Evolutionary conservation across 2,797 vertebrate species (phyloP), one percentile per base, ranked within the genome.

Genomic region (Crenichthys baileyi): DNA sequence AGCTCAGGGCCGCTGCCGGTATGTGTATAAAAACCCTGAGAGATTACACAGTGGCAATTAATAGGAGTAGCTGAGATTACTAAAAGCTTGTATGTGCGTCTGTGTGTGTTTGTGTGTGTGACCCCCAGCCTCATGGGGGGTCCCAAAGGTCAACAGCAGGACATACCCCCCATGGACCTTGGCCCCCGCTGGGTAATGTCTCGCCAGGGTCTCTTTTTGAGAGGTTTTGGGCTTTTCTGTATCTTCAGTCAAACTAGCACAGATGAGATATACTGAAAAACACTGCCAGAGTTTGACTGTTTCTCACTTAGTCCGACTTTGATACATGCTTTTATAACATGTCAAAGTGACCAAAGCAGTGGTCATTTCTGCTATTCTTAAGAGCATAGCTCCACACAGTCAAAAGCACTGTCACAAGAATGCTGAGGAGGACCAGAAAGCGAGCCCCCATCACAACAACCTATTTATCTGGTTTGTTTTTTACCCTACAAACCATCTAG

Each of bases 1-100:
- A 88, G 87, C 81, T 85, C 83, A 82, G 63, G 78, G 65, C 76
- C 76, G 73, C 85, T 82, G 79, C 73, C 80, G 77, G 89, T 88
- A 88, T 85, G 90, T 93, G 92, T 86, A 90, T 86, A 90, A 92
- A 93, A 90, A 93, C 85, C 91, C 83, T 78, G 55, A 68, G 83
- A 91, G 94, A 94, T 94, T 92, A 94, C 68, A 83, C 79, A 82
- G 85, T 82, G 79, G 87, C 90, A 90, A 95, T 95, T 95, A 93
- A 94, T 93, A 94, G 81, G 87, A 94, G 93, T 93, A 94, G 88
- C 79, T 88, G 83, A 90, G 90, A 95, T 94, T 94, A 95, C 56
- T 63, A 89, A 87, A 84, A 84, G 70, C 39, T 70, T 82, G 78
- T 82, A 31, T 91, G 55, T 75, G 1, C 79, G 53, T 84, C 72